Percentiles rank a stretch among this genome's conserved stretches.
Evolutionary conservation across 2,888 invertebrate genomes (phyloP).

Genomic region (Uloborus plumipes): DNA sequence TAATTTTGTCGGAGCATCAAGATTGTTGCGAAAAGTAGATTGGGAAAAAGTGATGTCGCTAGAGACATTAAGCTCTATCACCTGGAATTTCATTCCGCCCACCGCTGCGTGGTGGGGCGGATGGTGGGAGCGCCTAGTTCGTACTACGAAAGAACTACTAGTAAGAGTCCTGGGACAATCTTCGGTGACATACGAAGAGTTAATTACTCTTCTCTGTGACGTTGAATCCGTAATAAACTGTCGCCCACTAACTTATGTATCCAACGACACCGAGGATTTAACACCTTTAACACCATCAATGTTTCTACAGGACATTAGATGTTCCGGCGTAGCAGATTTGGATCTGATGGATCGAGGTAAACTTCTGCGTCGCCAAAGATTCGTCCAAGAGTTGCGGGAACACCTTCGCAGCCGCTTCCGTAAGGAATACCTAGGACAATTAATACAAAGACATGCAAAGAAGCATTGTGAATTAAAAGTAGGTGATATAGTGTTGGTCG

Average conservation of each 20-base stretch:
- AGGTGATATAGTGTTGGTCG: background rate
- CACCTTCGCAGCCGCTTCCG: background rate
- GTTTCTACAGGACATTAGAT: background rate
- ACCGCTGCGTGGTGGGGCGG: background rate
- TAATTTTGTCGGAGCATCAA: background rate
- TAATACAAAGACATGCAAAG: background rate
- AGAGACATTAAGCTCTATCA: too few species aligned
- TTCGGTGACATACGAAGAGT: background rate
- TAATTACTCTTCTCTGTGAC: too few species aligned
- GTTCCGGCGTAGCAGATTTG: background rate
- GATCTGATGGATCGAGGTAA: background rate
- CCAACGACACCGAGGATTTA: background rate
- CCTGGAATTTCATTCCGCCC: background rate
- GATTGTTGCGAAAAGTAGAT: background rate
- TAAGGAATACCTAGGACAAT: conserved; percentile 1
- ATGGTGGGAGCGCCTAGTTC: too few species aligned
- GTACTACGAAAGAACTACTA: too few species aligned
- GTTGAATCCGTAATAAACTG: too few species aligned
- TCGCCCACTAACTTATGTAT: background rate
- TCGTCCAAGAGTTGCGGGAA: background rate
- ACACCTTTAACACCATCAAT: background rate
- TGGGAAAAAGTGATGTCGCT: background rate
- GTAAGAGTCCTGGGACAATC: too few species aligned
- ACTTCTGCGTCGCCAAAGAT: background rate
- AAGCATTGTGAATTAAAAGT: background rate